Evolutionary conservation across 2,888 invertebrate genomes (phyloP).

Genomic region (Caenorhabditis becei): DNA sequence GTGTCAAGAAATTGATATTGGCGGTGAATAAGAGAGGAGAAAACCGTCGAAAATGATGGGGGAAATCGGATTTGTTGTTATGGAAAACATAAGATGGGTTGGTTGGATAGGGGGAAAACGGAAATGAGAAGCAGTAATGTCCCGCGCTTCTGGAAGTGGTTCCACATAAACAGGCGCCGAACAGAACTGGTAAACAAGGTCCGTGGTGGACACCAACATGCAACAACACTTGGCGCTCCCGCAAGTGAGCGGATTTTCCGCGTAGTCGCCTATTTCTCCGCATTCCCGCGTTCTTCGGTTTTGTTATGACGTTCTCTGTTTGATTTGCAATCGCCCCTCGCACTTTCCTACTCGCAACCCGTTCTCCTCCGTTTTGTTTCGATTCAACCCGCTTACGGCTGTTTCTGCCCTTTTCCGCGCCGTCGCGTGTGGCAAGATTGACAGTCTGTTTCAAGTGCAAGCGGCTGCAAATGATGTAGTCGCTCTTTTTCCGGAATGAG

Average conservation of each 20-base stretch:
- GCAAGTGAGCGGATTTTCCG: no score
- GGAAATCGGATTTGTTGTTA: conserved; percentile 43
- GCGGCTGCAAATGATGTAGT: conserved; percentile 1
- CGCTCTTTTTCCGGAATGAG: background rate
- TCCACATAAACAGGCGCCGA: no score
- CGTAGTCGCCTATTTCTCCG: background rate
- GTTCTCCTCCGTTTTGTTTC: no score
- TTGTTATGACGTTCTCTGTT: conserved; percentile 28
- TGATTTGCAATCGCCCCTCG: conserved; percentile 10
- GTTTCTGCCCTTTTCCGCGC: background rate
- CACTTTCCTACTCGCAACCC: background rate
- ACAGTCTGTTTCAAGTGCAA: background rate
- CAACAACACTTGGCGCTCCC: background rate
- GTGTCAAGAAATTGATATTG: conserved; percentile 8
- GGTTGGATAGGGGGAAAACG: background rate
- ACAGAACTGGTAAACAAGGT: background rate
- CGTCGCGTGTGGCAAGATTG: background rate
- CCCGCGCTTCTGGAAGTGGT: conserved; percentile 2
- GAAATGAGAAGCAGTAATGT: conserved; percentile 25
- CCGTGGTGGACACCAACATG: background rate
- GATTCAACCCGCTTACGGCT: background rate
- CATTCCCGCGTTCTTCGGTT: no score
- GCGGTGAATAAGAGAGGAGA: background rate
- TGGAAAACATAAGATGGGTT: conserved; percentile 1
- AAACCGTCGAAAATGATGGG: conserved; percentile 27